Base-by-base conservation (phyloP, 2,888 invertebrate species). In the Trissonchulus latispiculum region DNA sequence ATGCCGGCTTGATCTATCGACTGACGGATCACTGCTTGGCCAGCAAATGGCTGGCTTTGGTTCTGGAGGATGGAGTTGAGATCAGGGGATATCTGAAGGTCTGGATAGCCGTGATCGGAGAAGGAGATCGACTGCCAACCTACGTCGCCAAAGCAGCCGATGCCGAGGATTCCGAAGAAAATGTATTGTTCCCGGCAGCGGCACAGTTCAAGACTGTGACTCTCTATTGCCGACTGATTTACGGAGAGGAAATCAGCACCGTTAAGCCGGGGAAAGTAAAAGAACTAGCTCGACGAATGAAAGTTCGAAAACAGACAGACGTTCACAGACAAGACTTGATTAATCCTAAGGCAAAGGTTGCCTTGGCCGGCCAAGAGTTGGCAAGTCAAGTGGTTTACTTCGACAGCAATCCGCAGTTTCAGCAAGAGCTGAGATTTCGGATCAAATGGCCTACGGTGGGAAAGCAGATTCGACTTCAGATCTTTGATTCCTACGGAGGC, bases 1-100 rank as follows among this genome's bases (percentile, higher is more conserved):
- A 68, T 36, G 3, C 36, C 33, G 69, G 69, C 35, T 28, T 68
- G n/a, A 68, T 68, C 33, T 68, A 68, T 68, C 32, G 69, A 8
- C n/a, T 68, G 15, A 2, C 35, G n/a, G 69, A 68, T 23, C 69
- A 68, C 36, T 68, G 69, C n/a, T 33, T 68, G 33, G 36, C 8
- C 15, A 68, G 36, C 69, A 68, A 68, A 33, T 68, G 69, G 69
- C 69, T 68, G 8, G 69, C 36, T 33, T 36, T 68, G 69, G 31
- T 29, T 64, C 66, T 29, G 35, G 32, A 64, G 28, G 32, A 33
- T 33, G 64, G 33, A 8, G 33, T 31, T 18, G 69, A 68, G 36
- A 68, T 68, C n/a, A n/a, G 36, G n/a, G 69, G 69, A 28, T 68
- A 68, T 36, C 36, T 68, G n/a, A 68, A 68, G 69, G 69, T 68